phyloP scores from a whole-genome alignment of 1,140 invertebrate species.

The Saccostrea echinata region DNA sequence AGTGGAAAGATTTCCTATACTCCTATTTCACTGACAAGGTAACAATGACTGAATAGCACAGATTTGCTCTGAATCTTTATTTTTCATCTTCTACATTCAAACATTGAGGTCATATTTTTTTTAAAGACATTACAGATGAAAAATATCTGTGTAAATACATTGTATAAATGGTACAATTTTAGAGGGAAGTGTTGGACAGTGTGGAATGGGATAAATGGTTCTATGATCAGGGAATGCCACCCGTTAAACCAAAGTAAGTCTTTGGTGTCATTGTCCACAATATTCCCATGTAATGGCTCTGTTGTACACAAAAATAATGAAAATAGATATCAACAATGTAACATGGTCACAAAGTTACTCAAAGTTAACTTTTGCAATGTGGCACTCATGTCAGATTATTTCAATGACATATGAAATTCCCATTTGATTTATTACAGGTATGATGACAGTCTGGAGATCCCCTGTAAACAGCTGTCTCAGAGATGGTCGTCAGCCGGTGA shows the following conservation, averaged over 20 bases:
- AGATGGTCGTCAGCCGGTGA: slow-evolving; percentile 82
- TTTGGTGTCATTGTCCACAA: too few species aligned
- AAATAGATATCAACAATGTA: neutral
- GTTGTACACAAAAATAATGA: neutral
- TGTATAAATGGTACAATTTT: neutral
- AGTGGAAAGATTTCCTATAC: slow-evolving; percentile 90
- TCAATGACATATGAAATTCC: neutral
- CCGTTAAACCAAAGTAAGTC: slow-evolving; percentile 88
- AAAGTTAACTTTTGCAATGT: neutral
- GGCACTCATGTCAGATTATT: neutral
- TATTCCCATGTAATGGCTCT: neutral
- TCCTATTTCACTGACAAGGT: slow-evolving; percentile 87
- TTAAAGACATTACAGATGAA: too few species aligned
- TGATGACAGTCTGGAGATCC: slow-evolving; percentile 86
- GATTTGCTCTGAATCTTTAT: too few species aligned
- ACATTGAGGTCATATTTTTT: too few species aligned
- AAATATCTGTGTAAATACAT: too few species aligned
- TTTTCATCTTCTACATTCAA: too few species aligned
- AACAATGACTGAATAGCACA: neutral
- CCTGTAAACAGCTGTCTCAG: slow-evolving; percentile 83
- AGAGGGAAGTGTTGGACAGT: slow-evolving; percentile 72
- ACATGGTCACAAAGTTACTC: too few species aligned
- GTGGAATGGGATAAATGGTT: slow-evolving; percentile 95
- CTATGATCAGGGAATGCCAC: slow-evolving; percentile 91
- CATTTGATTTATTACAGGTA: slow-evolving; percentile 81